Evolutionary conservation across 2,113 vertebrate genomes (phyloP).

Genomic region (Amblyornis subalaris): DNA sequence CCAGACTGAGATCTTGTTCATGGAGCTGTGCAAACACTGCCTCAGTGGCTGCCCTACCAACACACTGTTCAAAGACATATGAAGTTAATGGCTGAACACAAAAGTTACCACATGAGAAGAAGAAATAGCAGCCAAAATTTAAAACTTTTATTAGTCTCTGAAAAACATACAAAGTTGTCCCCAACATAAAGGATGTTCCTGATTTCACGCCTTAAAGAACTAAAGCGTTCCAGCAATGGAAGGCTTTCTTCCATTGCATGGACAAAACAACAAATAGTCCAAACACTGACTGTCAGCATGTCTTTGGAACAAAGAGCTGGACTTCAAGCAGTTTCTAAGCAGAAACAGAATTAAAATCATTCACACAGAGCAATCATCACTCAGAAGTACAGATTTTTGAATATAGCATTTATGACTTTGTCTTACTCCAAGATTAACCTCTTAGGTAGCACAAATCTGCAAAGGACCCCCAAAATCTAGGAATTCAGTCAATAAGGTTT

Average conservation of each 20-base stretch:
- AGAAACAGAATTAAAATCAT: not conserved
- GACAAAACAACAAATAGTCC: not conserved
- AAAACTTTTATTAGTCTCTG: not conserved
- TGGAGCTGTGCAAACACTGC: not conserved
- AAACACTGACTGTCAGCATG: not conserved
- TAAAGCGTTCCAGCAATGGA: not conserved
- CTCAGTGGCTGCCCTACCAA: not conserved
- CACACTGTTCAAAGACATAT: not conserved
- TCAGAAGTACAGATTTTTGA: not conserved
- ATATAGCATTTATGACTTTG: not conserved
- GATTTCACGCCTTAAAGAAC: not conserved
- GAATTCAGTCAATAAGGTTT: not conserved
- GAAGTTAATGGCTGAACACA: not conserved
- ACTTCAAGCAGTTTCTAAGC: not conserved
- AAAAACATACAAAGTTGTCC: not conserved
- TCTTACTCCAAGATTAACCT: not conserved
- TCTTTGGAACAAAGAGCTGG: not conserved
- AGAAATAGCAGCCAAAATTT: not conserved
- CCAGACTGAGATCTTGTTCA: not conserved
- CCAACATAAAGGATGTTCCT: not conserved
- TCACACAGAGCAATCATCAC: not conserved
- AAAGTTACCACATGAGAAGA: not conserved
- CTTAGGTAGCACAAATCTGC: not conserved
- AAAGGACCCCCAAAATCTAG: not conserved
- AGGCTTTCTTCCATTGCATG: not conserved